These are phyloP conservation scores for Brachyrhaphis roseni DNA, from an alignment of 2,797 vertebrate genomes.

Conservation along the genomic window DNA sequence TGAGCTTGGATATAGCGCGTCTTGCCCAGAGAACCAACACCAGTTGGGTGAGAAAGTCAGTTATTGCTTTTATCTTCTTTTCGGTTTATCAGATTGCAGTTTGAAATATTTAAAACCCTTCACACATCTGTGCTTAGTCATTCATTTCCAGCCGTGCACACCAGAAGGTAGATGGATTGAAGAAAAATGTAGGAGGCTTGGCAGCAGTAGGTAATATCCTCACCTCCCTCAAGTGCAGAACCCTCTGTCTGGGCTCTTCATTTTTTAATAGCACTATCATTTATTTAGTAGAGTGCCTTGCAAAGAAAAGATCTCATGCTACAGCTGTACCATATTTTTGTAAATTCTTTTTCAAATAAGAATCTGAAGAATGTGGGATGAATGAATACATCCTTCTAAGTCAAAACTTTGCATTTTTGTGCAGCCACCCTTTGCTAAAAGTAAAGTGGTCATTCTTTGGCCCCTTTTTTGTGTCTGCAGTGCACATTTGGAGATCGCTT, in stretches of 20 bases:
- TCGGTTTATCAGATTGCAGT: not conserved
- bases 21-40: not conserved
- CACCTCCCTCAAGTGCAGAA: not conserved
- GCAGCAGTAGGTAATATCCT: not conserved
- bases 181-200: not conserved
- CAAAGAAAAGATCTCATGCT: not conserved
- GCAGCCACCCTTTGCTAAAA: not conserved
- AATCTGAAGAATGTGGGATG: not conserved
- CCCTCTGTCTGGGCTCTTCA: not conserved
- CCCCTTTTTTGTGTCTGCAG: too few species aligned
- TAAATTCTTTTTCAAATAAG: not conserved
- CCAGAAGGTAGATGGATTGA: not conserved
- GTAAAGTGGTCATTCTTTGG: not conserved
- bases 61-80: not conserved
- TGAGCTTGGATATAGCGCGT: not conserved
- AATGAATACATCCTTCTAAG: not conserved
- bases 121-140: constrained; percentile 2
- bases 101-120: not conserved
- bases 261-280: not conserved
- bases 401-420: not conserved
- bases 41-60: not conserved
- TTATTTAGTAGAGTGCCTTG: not conserved
- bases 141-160: not conserved
- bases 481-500: too few species aligned
- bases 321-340: not conserved